Evolutionary conservation across 2,113 vertebrate species (phyloP).

Genomic region (Pelvicachromis taeniatus): DNA sequence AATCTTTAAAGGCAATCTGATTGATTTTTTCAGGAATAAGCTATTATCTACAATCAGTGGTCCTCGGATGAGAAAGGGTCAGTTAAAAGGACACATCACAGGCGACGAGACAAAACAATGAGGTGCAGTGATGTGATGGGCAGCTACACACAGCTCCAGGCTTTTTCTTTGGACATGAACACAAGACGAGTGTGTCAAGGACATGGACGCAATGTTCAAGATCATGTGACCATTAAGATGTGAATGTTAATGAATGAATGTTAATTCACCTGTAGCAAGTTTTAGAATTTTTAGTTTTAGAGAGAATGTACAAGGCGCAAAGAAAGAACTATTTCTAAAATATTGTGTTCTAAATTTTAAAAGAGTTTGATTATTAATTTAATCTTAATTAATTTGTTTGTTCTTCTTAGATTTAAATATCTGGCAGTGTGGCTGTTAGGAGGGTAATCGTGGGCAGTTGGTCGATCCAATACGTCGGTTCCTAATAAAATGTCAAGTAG

Average conservation of each 20-base stretch:
- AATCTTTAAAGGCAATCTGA: conserved; percentile 55
- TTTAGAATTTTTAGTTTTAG: background rate
- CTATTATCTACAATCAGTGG: conserved; percentile 58
- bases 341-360: background rate
- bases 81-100: conserved; percentile 8
- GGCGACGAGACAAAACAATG: background rate
- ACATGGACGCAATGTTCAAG: background rate
- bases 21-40: conserved; percentile 53
- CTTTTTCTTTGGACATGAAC: background rate
- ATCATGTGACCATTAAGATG: background rate
- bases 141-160: background rate
- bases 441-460: background rate
- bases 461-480: background rate
- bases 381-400: background rate
- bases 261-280: background rate
- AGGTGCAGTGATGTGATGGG: background rate
- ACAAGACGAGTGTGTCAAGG: fast-evolving
- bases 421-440: background rate
- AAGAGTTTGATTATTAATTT: background rate
- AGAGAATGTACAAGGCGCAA: background rate
- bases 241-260: too few relatives aligned
- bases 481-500: background rate
- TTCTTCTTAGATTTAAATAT: background rate
- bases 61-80: conserved; percentile 23
- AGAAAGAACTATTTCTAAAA: fast-evolving